phyloP scores from a whole-genome alignment of 2,888 invertebrate genomes.

The Ophioninae sp. region DNA sequence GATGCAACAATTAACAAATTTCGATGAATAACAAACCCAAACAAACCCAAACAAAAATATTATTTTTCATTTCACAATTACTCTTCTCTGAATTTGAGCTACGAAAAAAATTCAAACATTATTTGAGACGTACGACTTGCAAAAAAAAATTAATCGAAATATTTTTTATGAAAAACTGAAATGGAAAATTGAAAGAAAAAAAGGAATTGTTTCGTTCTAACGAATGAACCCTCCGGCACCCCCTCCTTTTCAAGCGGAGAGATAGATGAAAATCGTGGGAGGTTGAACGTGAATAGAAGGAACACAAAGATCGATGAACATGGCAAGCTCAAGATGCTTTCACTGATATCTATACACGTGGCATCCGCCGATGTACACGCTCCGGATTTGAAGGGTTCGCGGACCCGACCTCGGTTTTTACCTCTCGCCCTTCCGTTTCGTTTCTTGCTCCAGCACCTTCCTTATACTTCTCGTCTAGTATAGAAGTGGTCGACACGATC shows the following conservation, averaged over 20 bases:
- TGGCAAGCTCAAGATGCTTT: conserved; percentile 40
- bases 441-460: conserved; percentile 9
- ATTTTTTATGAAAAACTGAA: too few relatives aligned
- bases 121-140: too few relatives aligned
- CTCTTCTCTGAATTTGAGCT: too few relatives aligned
- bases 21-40: too few relatives aligned
- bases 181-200: too few relatives aligned
- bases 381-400: conserved; percentile 20
- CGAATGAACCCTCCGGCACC: too few relatives aligned
- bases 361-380: conserved; percentile 1
- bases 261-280: not conserved
- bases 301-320: conserved; percentile 13
- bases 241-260: too few relatives aligned
- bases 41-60: too few relatives aligned
- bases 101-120: too few relatives aligned
- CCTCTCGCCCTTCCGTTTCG: conserved; percentile 32
- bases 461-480: conserved; percentile 38
- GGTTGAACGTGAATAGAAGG: not conserved
- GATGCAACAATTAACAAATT: not conserved
- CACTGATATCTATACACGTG: not conserved
- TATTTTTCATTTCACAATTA: too few relatives aligned
- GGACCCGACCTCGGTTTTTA: conserved; percentile 18
- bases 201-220: too few relatives aligned
- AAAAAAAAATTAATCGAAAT: too few relatives aligned
- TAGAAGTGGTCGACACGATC: conserved; percentile 63